Evolutionary conservation across 2,888 invertebrate genomes (phyloP), one percentile per base, ranked within the genome.

Genomic region (Stramonita haemastoma): DNA sequence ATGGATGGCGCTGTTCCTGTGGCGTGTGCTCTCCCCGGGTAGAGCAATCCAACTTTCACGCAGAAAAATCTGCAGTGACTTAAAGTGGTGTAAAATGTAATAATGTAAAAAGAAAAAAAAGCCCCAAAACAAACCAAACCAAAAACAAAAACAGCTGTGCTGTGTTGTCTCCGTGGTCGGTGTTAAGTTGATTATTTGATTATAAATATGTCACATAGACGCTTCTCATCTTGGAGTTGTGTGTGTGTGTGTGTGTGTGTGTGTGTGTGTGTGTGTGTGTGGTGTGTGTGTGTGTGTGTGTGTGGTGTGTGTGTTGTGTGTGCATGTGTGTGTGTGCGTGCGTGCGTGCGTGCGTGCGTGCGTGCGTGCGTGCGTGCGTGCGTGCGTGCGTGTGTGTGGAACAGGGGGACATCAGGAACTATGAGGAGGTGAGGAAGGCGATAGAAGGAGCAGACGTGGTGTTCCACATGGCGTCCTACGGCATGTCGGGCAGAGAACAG

Each of bases 381-480:
- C 13, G 17, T 26, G 17, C 13, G 17, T 66, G 26, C 13, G 66
- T 13, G 2, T 66, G n/a, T 84, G 83, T 26, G 89, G 90, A 94
- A 26, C 92, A 96, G 95, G 95, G 95, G 85, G 96, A 95, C 90
- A 93, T 96, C 26, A 92, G 95, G 34, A 92, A 95, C 86, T 32
- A 60, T 19, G 90, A 92, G n/a, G 91, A 91, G 34, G 93, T 96
- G 19, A 90, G 92, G 57, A 77, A 91, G 56, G 95, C 94, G 13
- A 92, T 96, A 29, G 66, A 91, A 56, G 95, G 94, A 56, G 95
- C 93, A 8, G 95, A 95, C 90, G 96, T 96, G 91, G 96, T 96
- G 13, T 96, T 96, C 91, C 96, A 96, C 92, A 93, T 96, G 93
- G 96, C 96, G 6, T 96, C 96, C 0, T 96, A 96, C 92, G 96